Percentiles rank a stretch among this genome's conserved stretches.
phyloP scores from a whole-genome alignment of 2,888 invertebrate genomes.

The Sthenelais limicola region DNA sequence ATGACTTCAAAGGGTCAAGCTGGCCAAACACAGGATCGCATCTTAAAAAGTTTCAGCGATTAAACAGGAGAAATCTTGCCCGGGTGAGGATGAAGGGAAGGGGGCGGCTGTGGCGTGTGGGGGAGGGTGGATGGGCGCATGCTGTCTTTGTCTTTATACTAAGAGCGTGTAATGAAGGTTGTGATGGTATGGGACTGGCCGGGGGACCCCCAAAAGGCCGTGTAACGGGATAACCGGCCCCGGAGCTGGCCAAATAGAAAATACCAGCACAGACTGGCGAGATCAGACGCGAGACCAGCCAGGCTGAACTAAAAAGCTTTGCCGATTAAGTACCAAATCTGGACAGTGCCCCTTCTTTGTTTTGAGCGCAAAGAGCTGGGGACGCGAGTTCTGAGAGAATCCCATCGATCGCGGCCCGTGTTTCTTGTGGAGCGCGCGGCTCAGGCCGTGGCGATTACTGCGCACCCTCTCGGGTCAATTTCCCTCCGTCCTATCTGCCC shows the following conservation, averaged over 20 bases:
- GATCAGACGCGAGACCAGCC: constrained; percentile 33
- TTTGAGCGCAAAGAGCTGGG: constrained; percentile 29
- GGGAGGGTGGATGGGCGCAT: not conserved
- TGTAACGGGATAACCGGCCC: constrained; percentile 34
- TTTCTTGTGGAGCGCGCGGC: constrained; percentile 8
- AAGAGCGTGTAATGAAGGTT: no score
- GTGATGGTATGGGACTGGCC: constrained; percentile 11
- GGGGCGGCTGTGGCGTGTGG: not conserved
- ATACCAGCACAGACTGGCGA: not conserved
- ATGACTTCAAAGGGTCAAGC: constrained; percentile 32
- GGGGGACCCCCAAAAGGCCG: constrained; percentile 29
- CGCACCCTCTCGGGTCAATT: constrained; percentile 25
- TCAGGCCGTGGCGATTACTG: constrained; percentile 30
- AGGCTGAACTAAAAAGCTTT: constrained; percentile 39
- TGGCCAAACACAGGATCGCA: constrained; percentile 36
- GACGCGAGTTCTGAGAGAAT: constrained; percentile 20
- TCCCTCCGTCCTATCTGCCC: constrained; percentile 39
- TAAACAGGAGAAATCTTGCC: constrained; percentile 28
- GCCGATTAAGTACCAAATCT: constrained; percentile 39
- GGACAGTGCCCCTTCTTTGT: constrained; percentile 39
- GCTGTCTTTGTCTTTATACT: no score
- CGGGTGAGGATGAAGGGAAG: not conserved
- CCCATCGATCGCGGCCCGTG: constrained; percentile 23
- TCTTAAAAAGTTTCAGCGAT: constrained; percentile 34
- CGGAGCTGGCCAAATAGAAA: constrained; percentile 17